phyloP scores from a whole-genome alignment of 2,797 vertebrate genomes.

The Champsocephalus esox region DNA sequence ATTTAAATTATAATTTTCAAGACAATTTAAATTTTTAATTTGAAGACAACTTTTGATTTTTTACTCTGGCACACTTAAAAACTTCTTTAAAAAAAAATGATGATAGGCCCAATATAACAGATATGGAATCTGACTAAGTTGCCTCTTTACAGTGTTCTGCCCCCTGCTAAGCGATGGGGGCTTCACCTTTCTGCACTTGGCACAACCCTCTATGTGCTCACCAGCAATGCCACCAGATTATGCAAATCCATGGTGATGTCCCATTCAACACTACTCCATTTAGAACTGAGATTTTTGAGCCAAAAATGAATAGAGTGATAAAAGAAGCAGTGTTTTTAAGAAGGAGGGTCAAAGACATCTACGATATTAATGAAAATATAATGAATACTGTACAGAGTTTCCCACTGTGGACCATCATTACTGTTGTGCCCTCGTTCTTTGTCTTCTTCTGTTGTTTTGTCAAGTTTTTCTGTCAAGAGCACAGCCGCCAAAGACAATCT shows the following conservation, averaged over 20 bases:
- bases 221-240: slow-evolving; percentile 85
- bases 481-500: slow-evolving; percentile 17
- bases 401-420: slow-evolving; percentile 65
- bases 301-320: slow-evolving; percentile 83
- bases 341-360: slow-evolving; percentile 73
- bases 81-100: neutral
- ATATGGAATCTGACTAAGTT: slow-evolving; percentile 16
- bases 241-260: slow-evolving; percentile 86
- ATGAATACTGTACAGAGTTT: slow-evolving; percentile 73
- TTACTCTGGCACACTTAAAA: neutral
- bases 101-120: neutral
- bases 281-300: slow-evolving; percentile 78
- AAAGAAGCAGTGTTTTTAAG: slow-evolving; percentile 77
- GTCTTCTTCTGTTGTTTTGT: slow-evolving; percentile 38
- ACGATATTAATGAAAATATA: slow-evolving; percentile 72
- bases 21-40: too few relatives aligned
- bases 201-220: slow-evolving; percentile 74
- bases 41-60: neutral
- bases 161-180: slow-evolving; percentile 73
- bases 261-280: slow-evolving; percentile 82
- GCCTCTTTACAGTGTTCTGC: slow-evolving; percentile 52
- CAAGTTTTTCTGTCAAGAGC: slow-evolving; percentile 20
- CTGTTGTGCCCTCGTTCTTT: slow-evolving; percentile 35
- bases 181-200: slow-evolving; percentile 86
- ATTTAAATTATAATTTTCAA: neutral